Conservation (phyloP, 2,113 vertebrate genomes). For the Datnioides undecimradiatus region DNA sequence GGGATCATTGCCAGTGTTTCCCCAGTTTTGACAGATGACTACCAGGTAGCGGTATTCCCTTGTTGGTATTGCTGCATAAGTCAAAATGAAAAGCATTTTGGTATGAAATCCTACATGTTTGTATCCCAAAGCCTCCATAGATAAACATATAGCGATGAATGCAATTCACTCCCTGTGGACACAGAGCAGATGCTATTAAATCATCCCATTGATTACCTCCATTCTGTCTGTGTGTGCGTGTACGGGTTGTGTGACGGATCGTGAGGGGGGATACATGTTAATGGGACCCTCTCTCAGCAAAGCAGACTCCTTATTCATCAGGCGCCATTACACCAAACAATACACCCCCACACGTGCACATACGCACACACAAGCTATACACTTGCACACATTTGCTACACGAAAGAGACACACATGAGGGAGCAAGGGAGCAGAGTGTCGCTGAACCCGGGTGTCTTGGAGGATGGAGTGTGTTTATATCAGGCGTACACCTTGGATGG, state of each 20-base stretch:
- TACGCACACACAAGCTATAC: neutral
- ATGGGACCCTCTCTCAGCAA: conserved; percentile 64
- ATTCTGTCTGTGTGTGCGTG: conserved; percentile 56
- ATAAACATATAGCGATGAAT: conserved; percentile 3
- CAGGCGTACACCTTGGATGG: conserved; percentile 25
- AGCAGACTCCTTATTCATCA: conserved; percentile 77
- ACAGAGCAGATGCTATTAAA: conserved; percentile 74
- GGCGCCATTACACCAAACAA: conserved; percentile 72
- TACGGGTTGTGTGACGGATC: conserved; percentile 72
- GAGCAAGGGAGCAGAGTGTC: conserved; percentile 8
- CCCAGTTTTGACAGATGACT: neutral
- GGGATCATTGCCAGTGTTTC: neutral
- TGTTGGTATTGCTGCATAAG: conserved; percentile 3
- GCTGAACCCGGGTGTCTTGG: conserved; percentile 11
- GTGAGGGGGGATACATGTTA: conserved; percentile 72
- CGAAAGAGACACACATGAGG: conserved; percentile 7
- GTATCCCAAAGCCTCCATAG: conserved; percentile 9
- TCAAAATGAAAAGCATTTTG: conserved; percentile 29
- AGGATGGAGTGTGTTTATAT: conserved; percentile 52
- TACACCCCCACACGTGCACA: conserved; percentile 13
- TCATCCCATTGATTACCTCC: conserved; percentile 81
- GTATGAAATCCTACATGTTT: conserved; percentile 17
- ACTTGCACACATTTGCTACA: neutral
- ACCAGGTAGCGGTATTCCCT: neutral
- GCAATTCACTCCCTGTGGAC: conserved; percentile 48